These are phyloP conservation scores for Nyleta sp. DNA, from an alignment of 2,888 invertebrate genomes.

Conservation along the genomic window DNA sequence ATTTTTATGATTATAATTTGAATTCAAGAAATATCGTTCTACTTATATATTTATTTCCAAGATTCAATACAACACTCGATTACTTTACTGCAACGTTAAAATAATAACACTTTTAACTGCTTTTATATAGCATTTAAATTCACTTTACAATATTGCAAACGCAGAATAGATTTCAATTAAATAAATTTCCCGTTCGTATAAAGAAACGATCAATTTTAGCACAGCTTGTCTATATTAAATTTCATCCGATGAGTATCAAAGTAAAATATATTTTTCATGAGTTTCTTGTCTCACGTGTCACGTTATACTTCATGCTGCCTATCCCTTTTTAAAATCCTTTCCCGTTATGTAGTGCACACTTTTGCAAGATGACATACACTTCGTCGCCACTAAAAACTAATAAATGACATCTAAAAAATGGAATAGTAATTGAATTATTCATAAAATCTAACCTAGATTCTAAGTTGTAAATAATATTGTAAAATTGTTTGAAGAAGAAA, in stretches of 20 bases:
- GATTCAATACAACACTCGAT: not conserved
- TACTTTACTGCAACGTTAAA: slow-evolving; percentile 21
- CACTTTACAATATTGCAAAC: slow-evolving; percentile 3
- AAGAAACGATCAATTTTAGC: slow-evolving; percentile 20
- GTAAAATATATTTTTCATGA: slow-evolving; percentile 48
- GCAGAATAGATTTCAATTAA: slow-evolving; percentile 35
- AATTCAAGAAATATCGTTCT: slow-evolving; percentile 7
- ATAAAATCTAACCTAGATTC: too few relatives aligned
- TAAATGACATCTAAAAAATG: too few relatives aligned
- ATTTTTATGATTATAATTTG: slow-evolving; percentile 14
- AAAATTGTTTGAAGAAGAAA: too few relatives aligned
- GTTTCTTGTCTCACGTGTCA: slow-evolving; percentile 41
- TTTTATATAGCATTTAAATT: slow-evolving; percentile 6
- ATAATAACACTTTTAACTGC: not conserved
- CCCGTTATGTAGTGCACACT: slow-evolving; percentile 12
- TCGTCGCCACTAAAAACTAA: not conserved
- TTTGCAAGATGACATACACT: not conserved
- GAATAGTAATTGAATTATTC: too few relatives aligned
- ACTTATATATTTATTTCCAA: slow-evolving; percentile 2
- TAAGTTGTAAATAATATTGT: too few relatives aligned
- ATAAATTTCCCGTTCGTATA: slow-evolving; percentile 11
- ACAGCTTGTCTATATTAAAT: slow-evolving; percentile 31
- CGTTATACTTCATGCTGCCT: slow-evolving; percentile 18
- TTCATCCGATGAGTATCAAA: slow-evolving; percentile 44
- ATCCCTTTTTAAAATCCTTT: slow-evolving; percentile 27